Conservation (phyloP, 2,888 invertebrate genomes). For the Lepidochitona cinerea region DNA sequence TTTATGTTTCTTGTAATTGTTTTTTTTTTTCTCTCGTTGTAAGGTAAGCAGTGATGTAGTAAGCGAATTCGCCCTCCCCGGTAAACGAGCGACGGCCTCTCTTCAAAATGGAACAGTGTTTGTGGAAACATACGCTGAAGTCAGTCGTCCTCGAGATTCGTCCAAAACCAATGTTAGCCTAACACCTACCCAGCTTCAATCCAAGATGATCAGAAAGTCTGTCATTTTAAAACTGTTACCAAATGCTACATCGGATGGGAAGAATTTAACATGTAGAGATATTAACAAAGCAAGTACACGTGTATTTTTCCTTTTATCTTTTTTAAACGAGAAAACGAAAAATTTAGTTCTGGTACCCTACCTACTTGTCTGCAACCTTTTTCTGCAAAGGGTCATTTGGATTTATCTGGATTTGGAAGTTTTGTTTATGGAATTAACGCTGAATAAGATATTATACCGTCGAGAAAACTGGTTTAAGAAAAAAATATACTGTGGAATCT, state of each 20-base stretch:
- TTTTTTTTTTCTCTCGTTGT: no score
- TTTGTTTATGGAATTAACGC: no score
- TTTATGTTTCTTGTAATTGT: no score
- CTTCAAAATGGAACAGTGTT: slow-evolving; percentile 15
- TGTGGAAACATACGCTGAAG: slow-evolving; percentile 31
- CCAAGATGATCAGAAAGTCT: slow-evolving; percentile 37
- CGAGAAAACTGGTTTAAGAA: no score
- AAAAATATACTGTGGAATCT: no score
- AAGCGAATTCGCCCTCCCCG: slow-evolving; percentile 14
- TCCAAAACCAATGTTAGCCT: not conserved
- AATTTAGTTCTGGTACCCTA: no score
- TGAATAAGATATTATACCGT: no score
- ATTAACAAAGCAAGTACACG: slow-evolving; percentile 38
- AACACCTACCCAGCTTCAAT: slow-evolving; percentile 34
- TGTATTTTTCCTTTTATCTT: not conserved
- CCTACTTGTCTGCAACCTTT: no score
- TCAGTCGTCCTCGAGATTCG: slow-evolving; percentile 26
- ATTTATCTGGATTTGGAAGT: no score
- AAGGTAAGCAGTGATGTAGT: slow-evolving; percentile 25
- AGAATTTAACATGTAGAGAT: slow-evolving; percentile 34
- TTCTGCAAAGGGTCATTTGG: no score
- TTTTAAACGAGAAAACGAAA: no score
- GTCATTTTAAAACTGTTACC: slow-evolving; percentile 32
- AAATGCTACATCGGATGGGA: not conserved
- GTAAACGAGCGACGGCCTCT: slow-evolving; percentile 22